Percentiles rank a stretch among this genome's conserved stretches.
phyloP scores from a whole-genome alignment of 2,888 invertebrate genomes.

The Archips crataeganus region DNA sequence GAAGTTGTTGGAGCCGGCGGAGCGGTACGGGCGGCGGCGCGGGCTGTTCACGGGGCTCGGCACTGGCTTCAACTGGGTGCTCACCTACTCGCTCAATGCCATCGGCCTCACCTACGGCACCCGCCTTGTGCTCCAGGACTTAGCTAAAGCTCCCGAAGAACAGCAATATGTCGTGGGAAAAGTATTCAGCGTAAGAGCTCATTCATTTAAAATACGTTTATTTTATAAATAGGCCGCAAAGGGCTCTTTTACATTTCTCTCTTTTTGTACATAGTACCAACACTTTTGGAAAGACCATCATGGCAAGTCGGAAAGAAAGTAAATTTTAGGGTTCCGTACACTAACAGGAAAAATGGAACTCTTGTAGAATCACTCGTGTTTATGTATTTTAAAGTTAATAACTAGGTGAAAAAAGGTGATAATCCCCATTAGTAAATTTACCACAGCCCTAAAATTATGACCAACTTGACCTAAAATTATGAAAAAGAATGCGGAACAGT shows the following conservation, averaged over 20 bases:
- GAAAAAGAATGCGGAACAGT: no score
- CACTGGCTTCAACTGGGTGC: conserved; percentile 87
- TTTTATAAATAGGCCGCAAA: neutral
- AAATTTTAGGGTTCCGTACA: no score
- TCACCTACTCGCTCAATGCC: conserved; percentile 87
- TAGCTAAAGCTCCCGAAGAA: conserved; percentile 70
- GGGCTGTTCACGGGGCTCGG: conserved; percentile 87
- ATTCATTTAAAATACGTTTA: neutral
- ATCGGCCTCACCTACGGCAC: conserved; percentile 90
- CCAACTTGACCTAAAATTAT: no score
- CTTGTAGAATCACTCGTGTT: no score
- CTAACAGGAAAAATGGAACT: no score
- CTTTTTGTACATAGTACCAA: no score
- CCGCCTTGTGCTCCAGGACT: conserved; percentile 84
- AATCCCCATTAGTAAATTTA: no score
- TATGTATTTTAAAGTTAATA: no score
- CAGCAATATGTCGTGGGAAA: conserved; percentile 32
- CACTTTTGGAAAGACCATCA: no score
- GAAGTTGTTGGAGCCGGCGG: conserved; percentile 78
- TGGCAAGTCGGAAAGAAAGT: no score
- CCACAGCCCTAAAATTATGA: no score
- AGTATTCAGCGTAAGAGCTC: conserved; percentile 24
- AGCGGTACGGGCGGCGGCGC: conserved; percentile 81
- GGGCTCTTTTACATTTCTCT: neutral
- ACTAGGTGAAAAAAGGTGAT: no score